Conservation (phyloP, 2,113 vertebrate genomes). For the Daubentonia madagascariensis region DNA sequence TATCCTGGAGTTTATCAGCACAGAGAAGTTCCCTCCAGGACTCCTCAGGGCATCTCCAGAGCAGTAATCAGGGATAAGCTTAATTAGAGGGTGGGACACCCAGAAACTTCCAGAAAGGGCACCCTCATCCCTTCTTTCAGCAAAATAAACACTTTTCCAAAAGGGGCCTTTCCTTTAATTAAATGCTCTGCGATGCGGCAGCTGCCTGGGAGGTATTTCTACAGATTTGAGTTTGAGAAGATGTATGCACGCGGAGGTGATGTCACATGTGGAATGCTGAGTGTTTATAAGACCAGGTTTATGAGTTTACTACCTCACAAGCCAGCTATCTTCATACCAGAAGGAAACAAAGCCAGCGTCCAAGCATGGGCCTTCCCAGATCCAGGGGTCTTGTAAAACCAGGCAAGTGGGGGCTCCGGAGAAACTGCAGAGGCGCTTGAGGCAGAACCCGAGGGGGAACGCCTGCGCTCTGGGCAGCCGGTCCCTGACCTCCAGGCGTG, state of each 20-base stretch:
- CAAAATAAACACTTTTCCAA: background rate
- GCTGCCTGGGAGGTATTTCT: background rate
- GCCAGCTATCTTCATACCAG: background rate
- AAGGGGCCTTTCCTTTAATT: background rate
- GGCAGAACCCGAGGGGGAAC: rapidly evolving
- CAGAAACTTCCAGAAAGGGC: background rate
- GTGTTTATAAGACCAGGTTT: background rate
- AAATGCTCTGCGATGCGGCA: rapidly evolving
- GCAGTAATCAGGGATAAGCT: background rate
- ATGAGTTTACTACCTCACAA: rapidly evolving
- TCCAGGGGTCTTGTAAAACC: background rate
- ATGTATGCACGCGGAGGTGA: rapidly evolving
- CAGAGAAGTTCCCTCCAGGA: background rate
- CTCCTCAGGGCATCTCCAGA: background rate
- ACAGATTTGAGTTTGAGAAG: rapidly evolving
- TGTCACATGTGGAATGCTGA: background rate
- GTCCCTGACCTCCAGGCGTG: rapidly evolving
- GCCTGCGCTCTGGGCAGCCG: rapidly evolving
- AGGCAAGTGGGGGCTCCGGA: rapidly evolving
- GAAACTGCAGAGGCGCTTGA: rapidly evolving
- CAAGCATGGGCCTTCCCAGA: background rate
- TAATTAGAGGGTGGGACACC: background rate
- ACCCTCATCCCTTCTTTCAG: rapidly evolving
- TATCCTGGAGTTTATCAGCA: background rate
- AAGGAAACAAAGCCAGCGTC: rapidly evolving